These are phyloP conservation scores for Athene cunicularia DNA, from an alignment of 2,113 vertebrate species.

Conservation along the genomic window DNA sequence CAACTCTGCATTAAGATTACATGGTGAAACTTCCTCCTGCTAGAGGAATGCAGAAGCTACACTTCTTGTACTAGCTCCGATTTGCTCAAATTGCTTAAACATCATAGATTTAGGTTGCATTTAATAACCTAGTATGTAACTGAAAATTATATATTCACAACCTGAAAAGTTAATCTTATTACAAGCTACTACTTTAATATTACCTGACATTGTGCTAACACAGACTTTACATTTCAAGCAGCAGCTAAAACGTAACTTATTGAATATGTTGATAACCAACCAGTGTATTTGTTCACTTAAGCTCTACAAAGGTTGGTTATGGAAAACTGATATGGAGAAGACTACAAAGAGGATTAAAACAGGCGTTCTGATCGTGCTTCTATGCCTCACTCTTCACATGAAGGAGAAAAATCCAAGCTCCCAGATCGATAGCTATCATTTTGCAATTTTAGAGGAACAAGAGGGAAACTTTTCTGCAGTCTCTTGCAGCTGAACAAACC, in stretches of 20 bases:
- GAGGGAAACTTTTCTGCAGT: neutral
- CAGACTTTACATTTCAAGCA: constrained; percentile 57
- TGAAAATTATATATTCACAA: constrained; percentile 61
- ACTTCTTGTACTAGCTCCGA: neutral
- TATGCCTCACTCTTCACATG: neutral
- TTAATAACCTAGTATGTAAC: constrained; percentile 41
- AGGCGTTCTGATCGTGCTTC: neutral
- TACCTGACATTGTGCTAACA: constrained; percentile 61
- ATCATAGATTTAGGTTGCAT: constrained; percentile 34
- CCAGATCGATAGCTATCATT: neutral
- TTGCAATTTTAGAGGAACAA: constrained; percentile 23
- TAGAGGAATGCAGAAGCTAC: neutral
- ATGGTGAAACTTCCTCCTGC: neutral
- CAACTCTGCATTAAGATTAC: constrained; percentile 45
- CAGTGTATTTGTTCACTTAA: constrained; percentile 46
- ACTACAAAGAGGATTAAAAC: constrained; percentile 34
- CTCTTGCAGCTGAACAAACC: neutral
- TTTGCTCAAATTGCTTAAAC: constrained; percentile 31
- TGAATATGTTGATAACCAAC: constrained; percentile 46
- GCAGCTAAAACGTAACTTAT: constrained; percentile 60
- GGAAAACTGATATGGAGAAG: neutral
- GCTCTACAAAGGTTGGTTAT: constrained; percentile 55
- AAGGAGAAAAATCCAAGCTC: constrained; percentile 23
- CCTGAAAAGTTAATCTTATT: constrained; percentile 67
- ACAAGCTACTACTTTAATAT: constrained; percentile 56